Evolutionary conservation across 2,797 vertebrate genomes (phyloP).

Genomic region (Anas bahamensis): DNA sequence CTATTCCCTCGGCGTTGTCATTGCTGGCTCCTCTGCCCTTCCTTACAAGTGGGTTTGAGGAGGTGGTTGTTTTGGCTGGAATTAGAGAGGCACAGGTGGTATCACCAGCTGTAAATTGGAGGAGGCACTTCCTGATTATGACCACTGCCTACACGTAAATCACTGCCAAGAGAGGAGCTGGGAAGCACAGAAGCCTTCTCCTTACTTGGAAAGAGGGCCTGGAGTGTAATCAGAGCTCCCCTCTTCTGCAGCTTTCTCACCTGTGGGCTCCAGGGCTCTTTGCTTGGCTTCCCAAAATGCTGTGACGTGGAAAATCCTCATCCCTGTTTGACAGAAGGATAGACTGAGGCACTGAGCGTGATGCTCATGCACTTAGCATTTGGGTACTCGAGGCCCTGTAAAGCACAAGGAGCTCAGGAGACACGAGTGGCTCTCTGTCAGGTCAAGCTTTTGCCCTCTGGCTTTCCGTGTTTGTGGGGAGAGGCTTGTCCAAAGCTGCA

Average conservation of each 20-base stretch:
- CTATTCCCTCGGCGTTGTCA: constrained; percentile 33
- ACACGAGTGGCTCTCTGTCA: not conserved
- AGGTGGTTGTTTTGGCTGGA: constrained; percentile 74
- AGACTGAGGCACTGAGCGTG: not conserved
- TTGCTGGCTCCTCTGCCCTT: constrained; percentile 59
- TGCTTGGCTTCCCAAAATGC: not conserved
- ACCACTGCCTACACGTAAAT: constrained; percentile 69
- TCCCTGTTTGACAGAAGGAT: not conserved
- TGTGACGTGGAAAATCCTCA: not conserved
- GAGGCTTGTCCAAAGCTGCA: not conserved
- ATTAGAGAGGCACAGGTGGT: constrained; percentile 71
- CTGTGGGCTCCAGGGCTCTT: not conserved
- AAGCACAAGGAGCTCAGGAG: not conserved
- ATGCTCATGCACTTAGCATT: not conserved
- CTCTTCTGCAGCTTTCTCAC: not conserved
- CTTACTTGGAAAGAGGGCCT: constrained; percentile 45
- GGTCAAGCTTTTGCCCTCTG: not conserved
- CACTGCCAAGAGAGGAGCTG: constrained; percentile 60
- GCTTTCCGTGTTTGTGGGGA: not conserved
- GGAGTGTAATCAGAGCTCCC: not conserved
- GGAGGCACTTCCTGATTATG: constrained; percentile 74
- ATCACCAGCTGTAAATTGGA: constrained; percentile 74
- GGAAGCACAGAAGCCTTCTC: constrained; percentile 44
- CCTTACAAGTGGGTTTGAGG: constrained; percentile 62
- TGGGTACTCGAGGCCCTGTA: rapidly evolving